Percentiles rank a stretch among this genome's conserved stretches.
Conservation (phyloP, 2,113 vertebrate species). For the Gambusia holbrooki region DNA sequence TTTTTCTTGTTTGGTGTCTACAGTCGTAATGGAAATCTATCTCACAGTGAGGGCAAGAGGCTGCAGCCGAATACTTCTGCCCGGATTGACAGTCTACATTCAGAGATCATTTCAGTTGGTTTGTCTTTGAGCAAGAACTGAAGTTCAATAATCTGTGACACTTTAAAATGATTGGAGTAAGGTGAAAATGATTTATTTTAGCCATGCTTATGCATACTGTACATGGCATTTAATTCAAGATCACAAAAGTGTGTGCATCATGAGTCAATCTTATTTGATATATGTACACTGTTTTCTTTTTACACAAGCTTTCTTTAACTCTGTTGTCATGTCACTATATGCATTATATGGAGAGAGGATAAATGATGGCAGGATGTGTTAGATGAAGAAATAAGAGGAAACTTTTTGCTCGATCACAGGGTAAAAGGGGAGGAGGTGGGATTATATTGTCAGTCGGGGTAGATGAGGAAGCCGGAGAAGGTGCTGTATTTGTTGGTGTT, state of each 20-base stretch:
- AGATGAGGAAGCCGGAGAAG: conserved; percentile 94
- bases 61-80: conserved; percentile 37
- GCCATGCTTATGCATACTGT: conserved; percentile 54
- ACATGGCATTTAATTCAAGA: conserved; percentile 52
- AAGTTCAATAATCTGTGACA: conserved; percentile 12
- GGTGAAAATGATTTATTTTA: conserved; percentile 26
- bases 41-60: conserved; percentile 38
- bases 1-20: conserved; percentile 64
- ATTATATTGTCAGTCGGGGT: conserved; percentile 81
- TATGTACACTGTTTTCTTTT: conserved; percentile 63
- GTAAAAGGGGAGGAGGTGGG: conserved; percentile 5
- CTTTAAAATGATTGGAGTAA: conserved; percentile 15
- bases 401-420: conserved; percentile 51
- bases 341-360: conserved; percentile 16
- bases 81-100: conserved; percentile 55
- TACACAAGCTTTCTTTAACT: conserved; percentile 38
- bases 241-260: conserved; percentile 37
- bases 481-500: conserved; percentile 97
- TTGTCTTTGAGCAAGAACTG: conserved; percentile 34
- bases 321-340: conserved; percentile 43
- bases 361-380: conserved; percentile 36
- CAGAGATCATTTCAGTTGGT: conserved; percentile 50
- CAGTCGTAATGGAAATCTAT: conserved; percentile 59
- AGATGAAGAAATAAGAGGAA: conserved; percentile 31
- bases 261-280: conserved; percentile 49